Conservation (phyloP, 2,113 vertebrate species). For the Alces alces region DNA sequence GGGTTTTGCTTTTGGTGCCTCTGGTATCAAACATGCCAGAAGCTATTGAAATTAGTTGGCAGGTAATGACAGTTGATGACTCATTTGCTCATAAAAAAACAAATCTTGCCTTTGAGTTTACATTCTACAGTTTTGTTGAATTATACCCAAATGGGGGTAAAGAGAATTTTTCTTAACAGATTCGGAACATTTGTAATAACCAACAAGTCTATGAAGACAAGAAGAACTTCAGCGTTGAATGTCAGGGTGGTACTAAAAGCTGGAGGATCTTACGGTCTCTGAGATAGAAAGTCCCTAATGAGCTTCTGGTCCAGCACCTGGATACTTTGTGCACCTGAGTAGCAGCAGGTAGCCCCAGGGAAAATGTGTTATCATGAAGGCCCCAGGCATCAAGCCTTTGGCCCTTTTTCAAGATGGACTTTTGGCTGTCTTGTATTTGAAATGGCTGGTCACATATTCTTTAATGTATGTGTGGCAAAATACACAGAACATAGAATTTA, state of each 20-base stretch:
- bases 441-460: neutral
- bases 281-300: neutral
- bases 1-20: neutral
- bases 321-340: neutral
- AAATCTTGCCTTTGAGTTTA: neutral
- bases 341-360: too few relatives aligned
- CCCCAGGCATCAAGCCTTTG: neutral
- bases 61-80: neutral
- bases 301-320: neutral
- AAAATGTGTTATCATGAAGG: neutral
- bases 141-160: neutral
- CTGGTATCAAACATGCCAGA: neutral
- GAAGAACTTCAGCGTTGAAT: neutral
- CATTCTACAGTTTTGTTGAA: neutral
- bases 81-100: conserved; percentile 31
- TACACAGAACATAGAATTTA: neutral
- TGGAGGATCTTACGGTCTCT: neutral
- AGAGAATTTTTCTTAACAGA: neutral
- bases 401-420: neutral
- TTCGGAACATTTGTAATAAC: neutral
- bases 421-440: neutral
- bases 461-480: neutral
- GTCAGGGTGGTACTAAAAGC: neutral
- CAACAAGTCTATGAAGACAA: neutral
- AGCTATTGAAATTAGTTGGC: neutral